Evolutionary conservation across 1,140 invertebrate species (phyloP).

Genomic region (Scylla paramamosain): DNA sequence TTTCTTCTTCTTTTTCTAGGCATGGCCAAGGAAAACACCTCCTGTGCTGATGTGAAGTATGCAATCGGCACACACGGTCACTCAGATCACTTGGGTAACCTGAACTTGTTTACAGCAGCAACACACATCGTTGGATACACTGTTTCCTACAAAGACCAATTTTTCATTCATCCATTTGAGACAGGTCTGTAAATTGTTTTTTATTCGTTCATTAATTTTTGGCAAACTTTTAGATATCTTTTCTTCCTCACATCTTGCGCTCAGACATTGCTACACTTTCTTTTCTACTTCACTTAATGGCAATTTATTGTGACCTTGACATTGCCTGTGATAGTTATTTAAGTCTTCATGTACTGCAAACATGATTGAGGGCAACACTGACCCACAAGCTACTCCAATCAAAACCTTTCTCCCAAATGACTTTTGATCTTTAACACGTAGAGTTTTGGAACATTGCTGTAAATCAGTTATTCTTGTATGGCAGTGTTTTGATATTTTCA

Average conservation of each 20-base stretch:
- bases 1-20: slow-evolving; percentile 28
- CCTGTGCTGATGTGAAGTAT: slow-evolving; percentile 63
- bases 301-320: no score
- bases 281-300: no score
- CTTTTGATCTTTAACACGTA: no score
- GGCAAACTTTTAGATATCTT: not conserved
- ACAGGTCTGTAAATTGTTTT: slow-evolving; percentile 41
- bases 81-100: slow-evolving; percentile 68
- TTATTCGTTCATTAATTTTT: no score
- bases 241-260: not conserved
- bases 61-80: slow-evolving; percentile 64
- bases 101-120: slow-evolving; percentile 64
- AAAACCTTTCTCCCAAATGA: no score
- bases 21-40: not conserved
- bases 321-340: no score
- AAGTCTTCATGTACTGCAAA: no score
- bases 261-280: not conserved
- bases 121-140: slow-evolving; percentile 66
- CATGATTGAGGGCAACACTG: no score
- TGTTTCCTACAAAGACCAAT: slow-evolving; percentile 51
- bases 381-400: no score
- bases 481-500: no score
- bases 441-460: no score
- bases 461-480: no score
- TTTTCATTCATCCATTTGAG: slow-evolving; percentile 70